These are phyloP conservation scores for Butorides virescens DNA, from an alignment of 2,113 vertebrate genomes.

Conservation along the genomic window DNA sequence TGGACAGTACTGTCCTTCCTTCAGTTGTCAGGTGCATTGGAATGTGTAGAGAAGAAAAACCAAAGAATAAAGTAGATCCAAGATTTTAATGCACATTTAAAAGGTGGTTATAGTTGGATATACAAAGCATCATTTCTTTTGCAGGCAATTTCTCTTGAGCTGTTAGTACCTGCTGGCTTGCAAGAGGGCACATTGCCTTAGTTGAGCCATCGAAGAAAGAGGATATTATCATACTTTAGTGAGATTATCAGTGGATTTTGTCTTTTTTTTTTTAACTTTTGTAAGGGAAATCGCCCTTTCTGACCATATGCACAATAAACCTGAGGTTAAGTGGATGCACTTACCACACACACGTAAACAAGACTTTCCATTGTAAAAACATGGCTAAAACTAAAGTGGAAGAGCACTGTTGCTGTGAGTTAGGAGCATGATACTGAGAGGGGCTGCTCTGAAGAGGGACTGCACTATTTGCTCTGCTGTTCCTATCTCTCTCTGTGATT, in stretches of 20 bases:
- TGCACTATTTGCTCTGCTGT: neutral
- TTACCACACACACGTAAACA: neutral
- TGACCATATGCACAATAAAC: neutral
- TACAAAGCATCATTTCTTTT: neutral
- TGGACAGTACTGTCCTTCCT: slow-evolving; percentile 48
- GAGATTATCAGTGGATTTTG: neutral
- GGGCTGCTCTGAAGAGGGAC: neutral
- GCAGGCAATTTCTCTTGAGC: neutral
- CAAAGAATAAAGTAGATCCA: neutral
- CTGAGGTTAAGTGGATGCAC: neutral
- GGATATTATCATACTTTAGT: neutral
- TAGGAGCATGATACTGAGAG: neutral
- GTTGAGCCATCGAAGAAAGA: neutral
- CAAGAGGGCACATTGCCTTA: neutral
- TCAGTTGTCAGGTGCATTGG: slow-evolving; percentile 60
- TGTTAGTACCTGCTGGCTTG: neutral
- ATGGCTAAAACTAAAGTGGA: neutral
- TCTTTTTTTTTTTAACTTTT: neutral
- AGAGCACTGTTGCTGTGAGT: neutral
- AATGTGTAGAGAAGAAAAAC: neutral
- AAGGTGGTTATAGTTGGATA: neutral
- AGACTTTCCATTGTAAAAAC: neutral
- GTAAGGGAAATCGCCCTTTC: neutral
- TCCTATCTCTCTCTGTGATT: neutral
- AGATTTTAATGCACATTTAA: neutral